Evolutionary conservation across 2,797 vertebrate species (phyloP), one percentile per base, ranked within the genome.

Genomic region (Pseudomugil gertrudae): DNA sequence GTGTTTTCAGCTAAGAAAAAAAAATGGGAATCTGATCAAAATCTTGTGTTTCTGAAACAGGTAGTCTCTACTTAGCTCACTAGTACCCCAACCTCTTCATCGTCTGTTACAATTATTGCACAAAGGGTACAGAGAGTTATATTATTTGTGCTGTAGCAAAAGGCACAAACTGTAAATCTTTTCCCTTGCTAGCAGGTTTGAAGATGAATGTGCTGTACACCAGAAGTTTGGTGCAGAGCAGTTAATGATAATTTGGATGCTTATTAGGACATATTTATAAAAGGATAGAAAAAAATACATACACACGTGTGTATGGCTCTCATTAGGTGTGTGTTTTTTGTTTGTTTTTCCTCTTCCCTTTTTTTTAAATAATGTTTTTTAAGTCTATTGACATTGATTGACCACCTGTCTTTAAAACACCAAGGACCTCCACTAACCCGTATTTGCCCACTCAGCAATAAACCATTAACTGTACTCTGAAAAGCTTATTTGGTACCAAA

Each of bases 111-210:
- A 36, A 62, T 72, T 83, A 60, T 72, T 83, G 63, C 76, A 78
- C 72, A 85, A 61, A 73, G 54, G 24, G 63, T 83, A 63, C 52
- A 72, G 57, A 63, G 56, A 65, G 61, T 75, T 38, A 50, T 48
- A 63, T 71, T 72, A 71, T 66, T 75, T 76, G 79, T 84, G 82
- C 82, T 83, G 78, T 82, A 83, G 75, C 84, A 84, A 68, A 82
- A 78, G 62, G 77, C 80, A 82, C 68, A 57, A 57, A 75, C 70
- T 84, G 72, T 82, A 85, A 84, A 77, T 50, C 58, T 74, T 79
- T 83, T 74, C 63, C 75, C 71, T 70, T 48, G 17, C 32, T 57
- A 82, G 54, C 69, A 75, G 78, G 63, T 76, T 78, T 70, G 76
- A 78, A 62, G 66, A 72, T 62, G 60, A 75, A 72, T 80, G 76